These are phyloP conservation scores for Hydrocynus forskahlii DNA, from an alignment of 2,797 vertebrate species.

Conservation along the genomic window DNA sequence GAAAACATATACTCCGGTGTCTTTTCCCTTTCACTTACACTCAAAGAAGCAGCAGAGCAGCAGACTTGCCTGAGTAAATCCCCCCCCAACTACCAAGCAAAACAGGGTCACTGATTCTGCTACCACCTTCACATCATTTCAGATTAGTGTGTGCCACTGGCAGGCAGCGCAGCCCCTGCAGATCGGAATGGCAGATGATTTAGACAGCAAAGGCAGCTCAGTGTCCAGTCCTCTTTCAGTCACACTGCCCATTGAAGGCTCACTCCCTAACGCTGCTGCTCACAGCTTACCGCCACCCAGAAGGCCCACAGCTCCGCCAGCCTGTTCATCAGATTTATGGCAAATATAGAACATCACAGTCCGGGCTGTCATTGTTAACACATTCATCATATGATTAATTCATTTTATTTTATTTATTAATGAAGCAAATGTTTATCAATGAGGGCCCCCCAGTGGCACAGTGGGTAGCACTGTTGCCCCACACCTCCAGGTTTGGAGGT, in stretches of 20 bases:
- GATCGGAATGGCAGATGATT: background rate
- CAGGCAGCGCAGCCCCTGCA: background rate
- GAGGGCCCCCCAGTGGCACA: no score
- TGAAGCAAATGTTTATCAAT: no score
- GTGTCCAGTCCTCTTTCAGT: background rate
- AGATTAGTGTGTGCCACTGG: background rate
- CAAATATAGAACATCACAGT: no score
- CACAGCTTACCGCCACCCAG: background rate
- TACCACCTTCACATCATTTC: background rate
- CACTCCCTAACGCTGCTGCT: background rate
- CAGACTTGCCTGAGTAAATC: background rate
- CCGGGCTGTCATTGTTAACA: no score
- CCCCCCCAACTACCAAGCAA: background rate
- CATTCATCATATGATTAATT: no score
- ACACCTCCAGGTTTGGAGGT: no score
- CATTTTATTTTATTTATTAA: no score
- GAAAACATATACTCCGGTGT: background rate
- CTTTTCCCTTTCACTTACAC: background rate
- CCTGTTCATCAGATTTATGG: no score
- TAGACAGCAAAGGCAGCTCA: background rate
- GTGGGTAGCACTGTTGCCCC: no score
- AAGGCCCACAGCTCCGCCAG: background rate
- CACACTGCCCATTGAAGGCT: background rate
- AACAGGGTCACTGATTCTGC: background rate
- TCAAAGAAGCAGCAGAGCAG: conserved; percentile 5